Percentiles rank a stretch among this genome's conserved stretches.
Conservation (phyloP, 2,113 vertebrate species). For the Sclerurus mexicanus region DNA sequence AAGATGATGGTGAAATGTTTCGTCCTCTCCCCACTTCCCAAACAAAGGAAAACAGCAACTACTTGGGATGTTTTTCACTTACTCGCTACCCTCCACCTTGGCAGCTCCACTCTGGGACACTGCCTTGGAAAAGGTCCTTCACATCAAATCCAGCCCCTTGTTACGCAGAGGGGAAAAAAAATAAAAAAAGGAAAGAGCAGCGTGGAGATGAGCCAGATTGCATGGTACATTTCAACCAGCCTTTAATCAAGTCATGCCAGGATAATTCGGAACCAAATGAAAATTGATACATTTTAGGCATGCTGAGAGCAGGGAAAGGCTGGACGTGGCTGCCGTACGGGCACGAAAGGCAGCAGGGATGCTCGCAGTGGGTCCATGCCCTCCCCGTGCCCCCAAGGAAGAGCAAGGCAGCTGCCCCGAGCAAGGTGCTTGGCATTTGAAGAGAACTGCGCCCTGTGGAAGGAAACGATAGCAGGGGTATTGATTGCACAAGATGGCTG, state of each 20-base stretch:
- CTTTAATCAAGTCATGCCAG: neutral
- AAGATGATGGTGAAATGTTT: neutral
- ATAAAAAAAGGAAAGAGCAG: neutral
- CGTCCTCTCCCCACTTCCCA: neutral
- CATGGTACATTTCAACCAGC: neutral
- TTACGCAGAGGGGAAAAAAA: rapidly evolving
- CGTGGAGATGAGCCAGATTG: neutral
- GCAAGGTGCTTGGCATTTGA: neutral
- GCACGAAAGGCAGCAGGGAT: neutral
- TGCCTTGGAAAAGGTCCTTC: neutral
- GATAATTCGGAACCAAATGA: neutral
- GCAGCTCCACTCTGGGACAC: neutral
- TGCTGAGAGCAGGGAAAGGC: neutral
- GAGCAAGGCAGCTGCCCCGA: neutral
- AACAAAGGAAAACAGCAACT: neutral
- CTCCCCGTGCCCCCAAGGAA: neutral
- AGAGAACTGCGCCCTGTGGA: neutral
- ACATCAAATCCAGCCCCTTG: neutral
- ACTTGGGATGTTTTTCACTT: neutral
- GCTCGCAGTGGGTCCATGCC: neutral
- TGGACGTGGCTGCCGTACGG: neutral
- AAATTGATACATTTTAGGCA: neutral
- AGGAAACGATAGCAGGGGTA: neutral
- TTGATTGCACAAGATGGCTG: slow-evolving; percentile 18
- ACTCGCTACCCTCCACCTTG: neutral